A percentile compares a stretch with the other conserved stretches of the same genome.
These are phyloP conservation scores for Siphonodentalium dalli DNA, from an alignment of 2,888 invertebrate genomes.

Conservation along the genomic window DNA sequence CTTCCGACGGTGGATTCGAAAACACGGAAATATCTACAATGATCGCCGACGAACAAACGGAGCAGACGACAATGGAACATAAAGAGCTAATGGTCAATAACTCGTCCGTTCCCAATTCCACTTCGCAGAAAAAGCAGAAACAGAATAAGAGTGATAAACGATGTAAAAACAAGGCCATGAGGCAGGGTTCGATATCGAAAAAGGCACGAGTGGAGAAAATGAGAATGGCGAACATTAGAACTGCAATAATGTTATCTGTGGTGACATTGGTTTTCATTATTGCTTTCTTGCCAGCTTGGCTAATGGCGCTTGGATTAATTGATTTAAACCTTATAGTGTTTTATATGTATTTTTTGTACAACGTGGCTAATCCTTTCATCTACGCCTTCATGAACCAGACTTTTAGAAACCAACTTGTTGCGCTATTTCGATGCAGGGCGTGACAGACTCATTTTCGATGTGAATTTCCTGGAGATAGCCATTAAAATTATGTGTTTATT, in stretches of 20 bases:
- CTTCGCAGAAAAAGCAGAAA: no score
- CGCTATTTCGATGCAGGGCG: slow-evolving; percentile 33
- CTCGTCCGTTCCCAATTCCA: no score
- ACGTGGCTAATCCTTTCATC: slow-evolving; percentile 64
- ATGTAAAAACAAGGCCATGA: no score
- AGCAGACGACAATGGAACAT: not conserved
- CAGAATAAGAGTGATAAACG: no score
- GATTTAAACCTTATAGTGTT: slow-evolving; percentile 54
- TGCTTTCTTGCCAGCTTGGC: slow-evolving; percentile 62
- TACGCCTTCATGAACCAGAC: slow-evolving; percentile 65
- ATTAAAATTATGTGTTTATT: no score
- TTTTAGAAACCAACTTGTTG: slow-evolving; percentile 58
- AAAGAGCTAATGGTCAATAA: slow-evolving; percentile 8
- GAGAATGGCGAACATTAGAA: slow-evolving; percentile 62
- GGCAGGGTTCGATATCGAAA: not conserved
- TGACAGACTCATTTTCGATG: no score
- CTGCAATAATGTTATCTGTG: slow-evolving; percentile 64
- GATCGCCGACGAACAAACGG: slow-evolving; percentile 27
- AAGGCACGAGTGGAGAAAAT: slow-evolving; percentile 48
- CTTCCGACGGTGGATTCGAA: slow-evolving; percentile 25
- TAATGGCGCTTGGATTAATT: slow-evolving; percentile 54
- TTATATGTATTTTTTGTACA: slow-evolving; percentile 64
- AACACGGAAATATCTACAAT: slow-evolving; percentile 38
- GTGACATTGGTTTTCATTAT: slow-evolving; percentile 64
- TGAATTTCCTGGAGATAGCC: no score